phyloP scores from a whole-genome alignment of 2,797 vertebrate species.

The Cossypha heuglini region DNA sequence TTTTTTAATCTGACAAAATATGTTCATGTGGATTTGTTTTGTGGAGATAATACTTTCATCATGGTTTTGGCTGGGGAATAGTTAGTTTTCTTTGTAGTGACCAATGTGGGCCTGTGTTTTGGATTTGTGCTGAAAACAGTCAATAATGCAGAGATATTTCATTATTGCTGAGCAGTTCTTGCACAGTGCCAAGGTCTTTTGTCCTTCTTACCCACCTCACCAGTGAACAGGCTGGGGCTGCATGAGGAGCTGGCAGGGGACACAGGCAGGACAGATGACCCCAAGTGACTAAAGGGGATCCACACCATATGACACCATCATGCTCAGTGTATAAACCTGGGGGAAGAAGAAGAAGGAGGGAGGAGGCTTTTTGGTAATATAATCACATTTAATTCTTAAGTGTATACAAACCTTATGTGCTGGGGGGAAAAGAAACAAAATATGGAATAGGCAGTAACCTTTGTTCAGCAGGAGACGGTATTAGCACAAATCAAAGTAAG shows the following conservation, averaged over 20 bases:
- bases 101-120: neutral
- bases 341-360: rapidly evolving
- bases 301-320: neutral
- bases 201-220: neutral
- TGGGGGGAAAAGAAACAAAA: neutral
- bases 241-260: neutral
- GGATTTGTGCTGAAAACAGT: neutral
- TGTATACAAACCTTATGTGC: neutral
- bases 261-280: neutral
- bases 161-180: neutral
- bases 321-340: neutral
- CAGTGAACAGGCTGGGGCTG: neutral
- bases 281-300: no score
- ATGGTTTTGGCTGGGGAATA: neutral
- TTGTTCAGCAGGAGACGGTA: neutral
- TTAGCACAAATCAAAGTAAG: neutral
- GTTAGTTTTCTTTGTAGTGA: neutral
- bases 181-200: neutral
- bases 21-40: neutral
- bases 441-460: neutral
- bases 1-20: neutral
- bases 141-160: neutral
- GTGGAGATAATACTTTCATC: neutral
- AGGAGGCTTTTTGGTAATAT: neutral
- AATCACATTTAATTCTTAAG: neutral